Base-by-base conservation (phyloP, 2,888 invertebrate species). In the Spilarctia lutea region DNA sequence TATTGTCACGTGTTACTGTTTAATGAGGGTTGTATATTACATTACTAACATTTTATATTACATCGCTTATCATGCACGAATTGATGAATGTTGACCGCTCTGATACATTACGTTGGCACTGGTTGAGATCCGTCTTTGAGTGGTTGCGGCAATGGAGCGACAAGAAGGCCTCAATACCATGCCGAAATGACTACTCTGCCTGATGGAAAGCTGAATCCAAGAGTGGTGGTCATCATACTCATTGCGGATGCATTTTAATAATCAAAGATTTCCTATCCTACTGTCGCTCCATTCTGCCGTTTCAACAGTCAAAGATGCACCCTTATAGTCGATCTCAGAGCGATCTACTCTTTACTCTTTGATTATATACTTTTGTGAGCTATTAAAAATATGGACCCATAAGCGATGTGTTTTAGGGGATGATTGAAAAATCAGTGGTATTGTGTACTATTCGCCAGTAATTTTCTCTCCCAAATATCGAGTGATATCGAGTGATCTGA, bases 1-100 rank as follows among this genome's bases (percentile, higher is more conserved):
- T 96, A 96, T 96, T 96, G 95, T 95, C 95, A 92, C 87, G 92
- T 93, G 92, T 96, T 94, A 91, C 92, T 91, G 91, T 88, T 92
- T 91, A 91, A 91, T 94, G 93, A 94, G 94, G 94, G 91, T 91
- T 88, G 86, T 89, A 87, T 91, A 91, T 86, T 87, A 90, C 90
- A 91, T 86, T 87, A 90, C 90, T 93, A 92, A 90, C 84, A 86
- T 89, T 88, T 85, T 88, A 90, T 82, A 86, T 89, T 89, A 89
- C 86, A 89, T 79, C 75, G 81, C 86, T 85, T 86, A 87, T 79
- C 73, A 79, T 75, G 79, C 45, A 74, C 73, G 71, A 77, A 76
- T 71, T 77, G 63, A 78, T 75, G 74, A 76, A 71, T 45, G 71
- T 65, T 11, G 60, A 66, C 11, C 75, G 60, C 73, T 76, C 75